These are phyloP conservation scores for Geococcyx californianus DNA, from an alignment of 2,113 vertebrate species.

Conservation along the genomic window DNA sequence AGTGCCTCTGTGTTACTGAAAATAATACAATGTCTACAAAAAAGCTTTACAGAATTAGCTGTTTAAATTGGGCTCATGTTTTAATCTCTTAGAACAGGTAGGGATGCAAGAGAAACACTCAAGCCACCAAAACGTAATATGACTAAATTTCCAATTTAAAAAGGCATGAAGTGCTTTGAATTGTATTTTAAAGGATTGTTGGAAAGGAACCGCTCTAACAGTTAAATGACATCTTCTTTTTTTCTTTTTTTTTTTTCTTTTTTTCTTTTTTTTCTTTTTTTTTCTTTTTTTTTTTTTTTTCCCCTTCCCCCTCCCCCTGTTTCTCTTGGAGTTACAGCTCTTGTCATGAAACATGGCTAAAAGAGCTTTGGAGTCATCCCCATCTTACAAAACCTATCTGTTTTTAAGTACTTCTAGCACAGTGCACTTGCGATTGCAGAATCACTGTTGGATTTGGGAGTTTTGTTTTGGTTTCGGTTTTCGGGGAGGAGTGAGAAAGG, in stretches of 20 bases:
- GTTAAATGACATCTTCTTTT: not conserved
- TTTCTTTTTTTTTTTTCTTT: too few relatives aligned
- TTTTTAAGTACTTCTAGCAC: not conserved
- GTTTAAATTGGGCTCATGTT: not conserved
- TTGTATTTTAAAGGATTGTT: not conserved
- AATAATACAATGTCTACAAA: not conserved
- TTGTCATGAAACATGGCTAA: not conserved
- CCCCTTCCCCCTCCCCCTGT: rapidly evolving
- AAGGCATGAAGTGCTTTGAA: not conserved
- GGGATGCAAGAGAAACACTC: not conserved
- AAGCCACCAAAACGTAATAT: not conserved
- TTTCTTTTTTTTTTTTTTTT: too few relatives aligned
- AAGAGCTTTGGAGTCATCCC: not conserved
- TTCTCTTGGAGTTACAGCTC: not conserved
- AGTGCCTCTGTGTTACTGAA: not conserved
- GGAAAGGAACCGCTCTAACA: not conserved
- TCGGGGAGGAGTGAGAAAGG: not conserved
- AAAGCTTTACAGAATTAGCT: not conserved
- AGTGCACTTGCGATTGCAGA: not conserved
- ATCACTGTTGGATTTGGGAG: not conserved
- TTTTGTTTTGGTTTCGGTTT: not conserved
- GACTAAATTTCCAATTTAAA: not conserved
- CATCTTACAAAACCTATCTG: not conserved
- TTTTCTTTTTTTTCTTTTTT: too few relatives aligned
- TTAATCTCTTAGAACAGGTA: slow-evolving; percentile 11